phyloP scores from a whole-genome alignment of 2,113 vertebrate genomes.

The Cochlearius cochlearius region DNA sequence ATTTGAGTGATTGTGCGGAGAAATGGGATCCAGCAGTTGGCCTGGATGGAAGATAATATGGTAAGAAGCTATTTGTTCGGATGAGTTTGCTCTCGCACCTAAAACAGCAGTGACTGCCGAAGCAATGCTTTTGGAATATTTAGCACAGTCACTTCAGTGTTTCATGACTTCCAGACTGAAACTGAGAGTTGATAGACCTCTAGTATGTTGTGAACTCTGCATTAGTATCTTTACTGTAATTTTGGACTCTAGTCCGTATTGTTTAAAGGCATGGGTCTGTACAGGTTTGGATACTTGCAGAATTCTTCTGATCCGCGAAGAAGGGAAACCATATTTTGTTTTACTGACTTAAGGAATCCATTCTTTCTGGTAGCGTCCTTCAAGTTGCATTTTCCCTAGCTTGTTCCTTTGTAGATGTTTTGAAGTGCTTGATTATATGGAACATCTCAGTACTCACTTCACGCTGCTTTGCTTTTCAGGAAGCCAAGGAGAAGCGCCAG shows the following conservation, averaged over 20 bases:
- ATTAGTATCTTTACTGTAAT: neutral
- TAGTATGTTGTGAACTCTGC: neutral
- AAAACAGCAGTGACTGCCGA: neutral
- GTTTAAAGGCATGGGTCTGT: neutral
- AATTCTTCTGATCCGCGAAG: neutral
- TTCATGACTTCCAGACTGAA: neutral
- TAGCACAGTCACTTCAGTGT: neutral
- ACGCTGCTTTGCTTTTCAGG: constrained; percentile 72
- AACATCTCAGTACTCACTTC: neutral
- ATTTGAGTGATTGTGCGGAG: neutral
- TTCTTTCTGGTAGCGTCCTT: neutral
- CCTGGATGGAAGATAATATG: neutral
- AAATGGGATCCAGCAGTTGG: neutral
- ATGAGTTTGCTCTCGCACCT: neutral
- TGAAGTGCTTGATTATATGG: rapidly evolving
- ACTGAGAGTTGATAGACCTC: neutral
- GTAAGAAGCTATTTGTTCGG: neutral
- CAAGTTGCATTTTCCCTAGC: neutral
- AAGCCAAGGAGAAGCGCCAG: constrained; percentile 97
- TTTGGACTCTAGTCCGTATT: neutral
- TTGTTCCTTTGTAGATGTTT: neutral
- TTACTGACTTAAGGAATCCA: rapidly evolving
- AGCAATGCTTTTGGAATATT: neutral
- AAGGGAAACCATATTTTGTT: neutral
- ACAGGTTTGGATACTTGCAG: neutral